phyloP scores from a whole-genome alignment of 2,797 vertebrate genomes.

The Melanotaenia trifasciata region DNA sequence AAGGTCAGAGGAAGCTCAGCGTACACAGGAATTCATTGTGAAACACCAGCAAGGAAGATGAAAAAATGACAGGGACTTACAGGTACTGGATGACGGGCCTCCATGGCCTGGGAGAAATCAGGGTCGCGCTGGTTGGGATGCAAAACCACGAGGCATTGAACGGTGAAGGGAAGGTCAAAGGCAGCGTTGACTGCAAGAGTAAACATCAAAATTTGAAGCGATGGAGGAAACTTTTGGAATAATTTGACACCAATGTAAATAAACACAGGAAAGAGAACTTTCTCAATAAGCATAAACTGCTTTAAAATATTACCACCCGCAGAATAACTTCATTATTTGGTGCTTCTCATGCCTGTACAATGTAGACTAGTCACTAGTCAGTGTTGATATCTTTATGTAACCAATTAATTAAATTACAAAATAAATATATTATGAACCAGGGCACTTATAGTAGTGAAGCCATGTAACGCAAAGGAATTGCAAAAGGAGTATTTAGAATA shows the following conservation, averaged over 20 bases:
- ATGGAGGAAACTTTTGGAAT: conserved; percentile 41
- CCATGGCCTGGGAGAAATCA: conserved; percentile 41
- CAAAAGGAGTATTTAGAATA: neutral
- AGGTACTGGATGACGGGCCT: conserved; percentile 42
- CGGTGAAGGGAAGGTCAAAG: conserved; percentile 49
- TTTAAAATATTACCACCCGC: neutral
- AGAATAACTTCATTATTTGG: neutral
- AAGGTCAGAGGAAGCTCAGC: conserved; percentile 72
- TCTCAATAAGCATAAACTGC: neutral
- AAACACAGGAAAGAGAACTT: neutral
- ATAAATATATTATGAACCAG: neutral
- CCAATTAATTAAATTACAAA: neutral
- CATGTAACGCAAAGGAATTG: neutral
- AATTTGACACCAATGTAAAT: conserved; percentile 26
- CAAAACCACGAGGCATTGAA: conserved; percentile 23
- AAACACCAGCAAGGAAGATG: conserved; percentile 50
- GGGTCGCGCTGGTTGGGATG: conserved; percentile 47
- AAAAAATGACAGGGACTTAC: conserved; percentile 63
- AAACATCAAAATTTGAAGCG: conserved; percentile 28
- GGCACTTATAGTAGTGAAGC: neutral
- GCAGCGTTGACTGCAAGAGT: conserved; percentile 29
- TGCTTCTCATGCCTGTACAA: neutral
- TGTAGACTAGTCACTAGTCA: neutral
- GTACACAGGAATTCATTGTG: conserved; percentile 77
- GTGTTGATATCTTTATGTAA: neutral